phyloP scores from a whole-genome alignment of 2,888 invertebrate species.

The Melanotus villosus region DNA sequence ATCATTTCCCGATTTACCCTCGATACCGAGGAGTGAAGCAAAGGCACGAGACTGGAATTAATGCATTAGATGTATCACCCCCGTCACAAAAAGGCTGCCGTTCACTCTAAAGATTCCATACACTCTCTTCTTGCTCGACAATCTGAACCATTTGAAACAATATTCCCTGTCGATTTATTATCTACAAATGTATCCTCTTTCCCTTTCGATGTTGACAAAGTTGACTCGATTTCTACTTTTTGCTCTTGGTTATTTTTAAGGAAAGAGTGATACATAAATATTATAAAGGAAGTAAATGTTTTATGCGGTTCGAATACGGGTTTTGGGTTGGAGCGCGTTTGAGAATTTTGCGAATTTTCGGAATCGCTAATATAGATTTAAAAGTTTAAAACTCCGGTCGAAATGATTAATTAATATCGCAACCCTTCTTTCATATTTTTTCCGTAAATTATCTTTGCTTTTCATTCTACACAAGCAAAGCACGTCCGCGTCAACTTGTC shows the following conservation, averaged over 20 bases:
- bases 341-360: conserved; percentile 1
- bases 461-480: conserved; percentile 31
- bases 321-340: not conserved
- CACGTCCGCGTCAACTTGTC: conserved; percentile 38
- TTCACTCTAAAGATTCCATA: conserved; percentile 49
- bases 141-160: conserved; percentile 49
- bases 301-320: conserved; percentile 8
- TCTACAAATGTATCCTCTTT: conserved; percentile 34
- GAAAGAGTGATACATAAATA: conserved; percentile 10
- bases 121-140: conserved; percentile 45
- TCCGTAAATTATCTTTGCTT: conserved; percentile 30
- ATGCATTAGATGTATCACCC: conserved; percentile 44
- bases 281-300: conserved; percentile 5
- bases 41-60: conserved; percentile 51
- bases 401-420: conserved; percentile 22
- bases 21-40: conserved; percentile 47
- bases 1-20: conserved; percentile 48
- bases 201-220: conserved; percentile 43
- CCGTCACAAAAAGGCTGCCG: conserved; percentile 29
- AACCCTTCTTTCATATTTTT: conserved; percentile 27
- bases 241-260: conserved; percentile 8
- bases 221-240: conserved; percentile 21
- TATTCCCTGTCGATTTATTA: conserved; percentile 49
- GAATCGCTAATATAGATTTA: conserved; percentile 8
- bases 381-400: conserved; percentile 16